Evolutionary conservation across 2,797 vertebrate genomes (phyloP).

Genomic region (Paguma larvata): DNA sequence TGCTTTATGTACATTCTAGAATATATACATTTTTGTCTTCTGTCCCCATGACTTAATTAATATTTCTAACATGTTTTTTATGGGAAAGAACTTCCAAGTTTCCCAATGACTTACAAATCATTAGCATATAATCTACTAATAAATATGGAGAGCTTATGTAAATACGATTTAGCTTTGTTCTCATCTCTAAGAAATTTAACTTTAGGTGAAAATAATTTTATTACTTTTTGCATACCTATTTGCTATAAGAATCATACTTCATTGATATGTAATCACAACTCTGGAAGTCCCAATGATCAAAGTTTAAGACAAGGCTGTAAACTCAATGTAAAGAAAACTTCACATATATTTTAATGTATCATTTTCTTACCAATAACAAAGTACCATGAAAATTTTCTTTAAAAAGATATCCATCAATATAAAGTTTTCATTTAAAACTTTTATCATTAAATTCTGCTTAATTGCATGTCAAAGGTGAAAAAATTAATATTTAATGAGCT

Average conservation of each 20-base stretch:
- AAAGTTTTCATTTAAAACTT: conserved; percentile 23
- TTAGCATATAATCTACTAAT: background rate
- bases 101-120: background rate
- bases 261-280: background rate
- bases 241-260: background rate
- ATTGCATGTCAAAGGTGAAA: background rate
- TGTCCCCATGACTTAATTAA: background rate
- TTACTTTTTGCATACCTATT: background rate
- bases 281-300: background rate
- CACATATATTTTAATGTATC: background rate
- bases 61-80: background rate
- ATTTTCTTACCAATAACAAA: conserved; percentile 44
- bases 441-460: conserved; percentile 33
- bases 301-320: background rate
- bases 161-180: background rate
- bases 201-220: conserved; percentile 21
- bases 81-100: background rate
- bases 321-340: background rate
- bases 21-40: background rate
- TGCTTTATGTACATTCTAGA: background rate
- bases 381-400: background rate
- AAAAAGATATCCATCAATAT: background rate
- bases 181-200: background rate
- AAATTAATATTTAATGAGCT: background rate
- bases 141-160: background rate